These are phyloP conservation scores for Halisarca cf. caerulea DNA, from an alignment of 37 sponge, comb jelly and placozoan genomes.

Conservation along the genomic window DNA sequence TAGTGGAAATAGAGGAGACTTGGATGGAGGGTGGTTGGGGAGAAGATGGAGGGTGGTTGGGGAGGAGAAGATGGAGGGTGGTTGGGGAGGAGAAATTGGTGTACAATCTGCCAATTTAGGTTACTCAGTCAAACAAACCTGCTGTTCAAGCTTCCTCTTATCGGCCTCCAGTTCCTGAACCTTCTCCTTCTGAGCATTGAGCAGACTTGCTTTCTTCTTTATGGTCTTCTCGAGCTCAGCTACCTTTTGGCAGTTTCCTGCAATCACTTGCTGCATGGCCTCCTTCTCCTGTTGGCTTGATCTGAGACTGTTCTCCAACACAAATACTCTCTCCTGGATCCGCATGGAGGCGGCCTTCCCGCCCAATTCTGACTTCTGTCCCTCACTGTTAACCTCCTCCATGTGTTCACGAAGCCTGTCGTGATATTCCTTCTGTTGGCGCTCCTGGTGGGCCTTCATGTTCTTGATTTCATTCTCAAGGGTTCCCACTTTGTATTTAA, in stretches of 20 bases:
- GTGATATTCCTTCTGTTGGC: constrained; percentile 14
- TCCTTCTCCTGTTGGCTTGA: not conserved
- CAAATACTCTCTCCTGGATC: not conserved
- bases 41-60: too few relatives aligned
- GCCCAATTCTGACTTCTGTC: too few relatives aligned
- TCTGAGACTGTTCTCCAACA: not conserved
- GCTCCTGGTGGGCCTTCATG: not conserved
- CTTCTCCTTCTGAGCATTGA: constrained; percentile 3
- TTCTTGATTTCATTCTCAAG: not conserved
- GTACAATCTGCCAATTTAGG: too few relatives aligned
- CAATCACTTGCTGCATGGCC: not conserved
- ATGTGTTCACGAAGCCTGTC: too few relatives aligned
- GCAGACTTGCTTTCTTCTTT: not conserved
- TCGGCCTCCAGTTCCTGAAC: not conserved
- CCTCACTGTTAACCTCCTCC: too few relatives aligned
- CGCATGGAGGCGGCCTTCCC: not conserved
- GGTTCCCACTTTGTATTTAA: not conserved
- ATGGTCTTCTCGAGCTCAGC: not conserved
- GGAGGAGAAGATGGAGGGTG: too few relatives aligned
- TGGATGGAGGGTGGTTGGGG: too few relatives aligned
- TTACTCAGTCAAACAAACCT: not conserved
- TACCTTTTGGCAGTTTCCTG: constrained; percentile 20
- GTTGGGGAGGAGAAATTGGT: too few relatives aligned
- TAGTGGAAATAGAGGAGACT: too few relatives aligned
- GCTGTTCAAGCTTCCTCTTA: constrained; percentile 1